Evolutionary conservation across 2,797 vertebrate genomes (phyloP).

Genomic region (Sebastolobus alascanus): DNA sequence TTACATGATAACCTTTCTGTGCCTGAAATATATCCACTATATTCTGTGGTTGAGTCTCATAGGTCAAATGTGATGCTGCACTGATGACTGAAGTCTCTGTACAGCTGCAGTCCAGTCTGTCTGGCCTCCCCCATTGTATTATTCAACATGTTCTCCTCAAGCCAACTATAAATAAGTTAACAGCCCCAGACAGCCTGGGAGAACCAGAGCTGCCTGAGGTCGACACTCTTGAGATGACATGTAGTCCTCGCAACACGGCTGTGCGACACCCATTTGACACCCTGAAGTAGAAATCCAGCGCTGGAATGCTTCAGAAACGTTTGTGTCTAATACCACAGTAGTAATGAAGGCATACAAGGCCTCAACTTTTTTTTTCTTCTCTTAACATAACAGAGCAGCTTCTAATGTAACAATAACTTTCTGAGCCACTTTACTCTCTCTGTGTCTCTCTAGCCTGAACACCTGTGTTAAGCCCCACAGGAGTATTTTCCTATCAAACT

Average conservation of each 20-base stretch:
- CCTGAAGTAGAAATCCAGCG: constrained; percentile 47
- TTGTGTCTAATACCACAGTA: constrained; percentile 10
- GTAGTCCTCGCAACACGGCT: constrained; percentile 45
- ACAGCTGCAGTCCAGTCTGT: constrained; percentile 63
- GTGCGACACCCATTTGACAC: constrained; percentile 63
- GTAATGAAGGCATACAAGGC: constrained; percentile 5
- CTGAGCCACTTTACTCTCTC: background rate
- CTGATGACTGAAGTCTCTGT: constrained; percentile 34
- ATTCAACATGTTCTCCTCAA: constrained; percentile 78
- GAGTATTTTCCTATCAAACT: constrained; percentile 58
- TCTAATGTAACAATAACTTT: constrained; percentile 6
- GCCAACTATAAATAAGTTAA: constrained; percentile 82
- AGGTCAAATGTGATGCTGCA: constrained; percentile 24
- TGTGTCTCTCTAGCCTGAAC: constrained; percentile 23
- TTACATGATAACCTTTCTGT: background rate
- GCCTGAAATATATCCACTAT: background rate
- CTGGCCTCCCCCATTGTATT: constrained; percentile 75
- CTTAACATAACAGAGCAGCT: background rate
- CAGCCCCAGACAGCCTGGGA: constrained; percentile 67
- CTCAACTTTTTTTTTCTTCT: background rate
- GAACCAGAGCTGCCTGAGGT: constrained; percentile 67
- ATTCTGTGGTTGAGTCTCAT: background rate
- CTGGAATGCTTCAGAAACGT: constrained; percentile 46
- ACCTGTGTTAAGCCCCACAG: constrained; percentile 64
- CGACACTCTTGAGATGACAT: constrained; percentile 65